Conservation (phyloP, 2,888 invertebrate genomes). For the Drosophila leonis region DNA sequence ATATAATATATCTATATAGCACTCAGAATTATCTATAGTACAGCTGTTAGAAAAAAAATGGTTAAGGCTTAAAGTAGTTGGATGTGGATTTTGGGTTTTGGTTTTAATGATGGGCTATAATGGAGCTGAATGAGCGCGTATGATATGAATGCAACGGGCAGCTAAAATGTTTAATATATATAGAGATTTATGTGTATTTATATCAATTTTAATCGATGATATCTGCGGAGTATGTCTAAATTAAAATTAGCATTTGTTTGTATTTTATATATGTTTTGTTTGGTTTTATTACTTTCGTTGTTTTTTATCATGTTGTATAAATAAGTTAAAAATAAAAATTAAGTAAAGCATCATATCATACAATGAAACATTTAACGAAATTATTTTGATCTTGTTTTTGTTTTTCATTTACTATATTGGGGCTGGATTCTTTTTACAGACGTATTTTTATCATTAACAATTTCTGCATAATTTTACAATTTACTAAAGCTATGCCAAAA, state of each 20-base stretch:
- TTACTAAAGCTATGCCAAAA: slow-evolving; percentile 70
- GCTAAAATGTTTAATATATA: slow-evolving; percentile 49
- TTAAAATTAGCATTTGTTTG: slow-evolving; percentile 69
- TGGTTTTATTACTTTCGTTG: slow-evolving; percentile 71
- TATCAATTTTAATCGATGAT: slow-evolving; percentile 42
- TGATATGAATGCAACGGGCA: slow-evolving; percentile 26
- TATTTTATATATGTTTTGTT: slow-evolving; percentile 71
- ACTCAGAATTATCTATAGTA: slow-evolving; percentile 63
- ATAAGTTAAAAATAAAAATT: slow-evolving; percentile 76
- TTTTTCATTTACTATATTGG: slow-evolving; percentile 57
- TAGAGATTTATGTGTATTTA: slow-evolving; percentile 10
- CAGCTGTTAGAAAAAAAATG: slow-evolving; percentile 70
- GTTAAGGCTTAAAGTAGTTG: slow-evolving; percentile 62
- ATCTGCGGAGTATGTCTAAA: slow-evolving; percentile 64
- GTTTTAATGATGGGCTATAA: slow-evolving; percentile 14
- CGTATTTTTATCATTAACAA: slow-evolving; percentile 65
- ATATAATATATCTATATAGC: slow-evolving; percentile 39
- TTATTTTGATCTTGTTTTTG: slow-evolving; percentile 57
- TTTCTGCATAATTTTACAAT: slow-evolving; percentile 64
- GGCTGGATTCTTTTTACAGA: slow-evolving; percentile 72
- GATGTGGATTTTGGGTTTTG: neutral
- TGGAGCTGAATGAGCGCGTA: slow-evolving; percentile 12
- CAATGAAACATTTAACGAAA: slow-evolving; percentile 84
- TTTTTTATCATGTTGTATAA: slow-evolving; percentile 60
- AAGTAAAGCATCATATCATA: slow-evolving; percentile 73